Evolutionary conservation across 2,888 invertebrate genomes (phyloP).

Genomic region (Xylocampa areola): DNA sequence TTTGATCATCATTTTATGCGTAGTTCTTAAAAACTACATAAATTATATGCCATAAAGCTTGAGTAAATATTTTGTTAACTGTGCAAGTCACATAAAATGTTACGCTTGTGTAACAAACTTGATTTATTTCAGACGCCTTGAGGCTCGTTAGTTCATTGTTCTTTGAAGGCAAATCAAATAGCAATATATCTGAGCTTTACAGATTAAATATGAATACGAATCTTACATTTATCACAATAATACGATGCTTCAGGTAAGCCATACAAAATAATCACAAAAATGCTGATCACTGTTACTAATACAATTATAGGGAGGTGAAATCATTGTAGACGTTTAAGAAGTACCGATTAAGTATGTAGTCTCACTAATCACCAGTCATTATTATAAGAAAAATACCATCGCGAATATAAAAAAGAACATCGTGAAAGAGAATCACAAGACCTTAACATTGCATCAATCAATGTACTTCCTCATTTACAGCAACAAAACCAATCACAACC

Average conservation of each 20-base stretch:
- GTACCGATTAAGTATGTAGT: too few species aligned
- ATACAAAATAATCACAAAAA: too few species aligned
- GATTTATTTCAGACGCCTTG: constrained; percentile 40
- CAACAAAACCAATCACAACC: constrained; percentile 44
- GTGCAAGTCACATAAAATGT: constrained; percentile 14
- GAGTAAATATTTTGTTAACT: constrained; percentile 24
- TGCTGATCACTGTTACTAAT: too few species aligned
- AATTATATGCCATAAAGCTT: constrained; percentile 11
- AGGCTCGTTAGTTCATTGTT: constrained; percentile 39
- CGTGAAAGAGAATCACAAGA: constrained; percentile 7
- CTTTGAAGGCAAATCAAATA: constrained; percentile 14
- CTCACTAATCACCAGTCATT: too few species aligned
- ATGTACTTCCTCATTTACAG: constrained; percentile 31
- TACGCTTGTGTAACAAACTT: constrained; percentile 16
- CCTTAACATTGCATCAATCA: constrained; percentile 9
- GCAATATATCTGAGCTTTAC: constrained; percentile 23
- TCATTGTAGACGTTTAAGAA: too few species aligned
- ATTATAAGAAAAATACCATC: neutral
- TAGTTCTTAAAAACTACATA: constrained; percentile 12
- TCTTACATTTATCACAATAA: too few species aligned
- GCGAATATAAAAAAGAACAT: neutral
- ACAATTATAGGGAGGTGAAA: too few species aligned
- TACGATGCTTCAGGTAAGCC: too few species aligned
- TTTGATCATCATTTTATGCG: neutral
- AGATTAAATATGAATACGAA: too few species aligned